These are phyloP conservation scores for Callaeas wilsoni DNA, from an alignment of 2,113 vertebrate genomes.

Conservation along the genomic window DNA sequence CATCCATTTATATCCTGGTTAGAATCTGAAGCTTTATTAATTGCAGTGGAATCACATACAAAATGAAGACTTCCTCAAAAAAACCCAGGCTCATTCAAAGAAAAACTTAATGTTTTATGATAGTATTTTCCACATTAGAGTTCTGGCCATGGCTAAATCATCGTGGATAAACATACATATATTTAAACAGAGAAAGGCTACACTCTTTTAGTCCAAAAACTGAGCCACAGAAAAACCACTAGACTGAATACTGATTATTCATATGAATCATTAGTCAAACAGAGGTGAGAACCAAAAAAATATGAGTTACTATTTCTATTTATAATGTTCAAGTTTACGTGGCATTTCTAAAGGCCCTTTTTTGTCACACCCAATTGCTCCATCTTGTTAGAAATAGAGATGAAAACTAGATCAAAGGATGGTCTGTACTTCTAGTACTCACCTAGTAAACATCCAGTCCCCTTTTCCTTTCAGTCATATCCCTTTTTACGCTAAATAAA, in stretches of 20 bases:
- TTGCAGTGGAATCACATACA: constrained; percentile 38
- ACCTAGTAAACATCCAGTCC: not conserved
- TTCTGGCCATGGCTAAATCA: not conserved
- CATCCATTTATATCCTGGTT: constrained; percentile 29
- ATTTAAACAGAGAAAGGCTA: constrained; percentile 45
- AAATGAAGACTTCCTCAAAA: constrained; percentile 32
- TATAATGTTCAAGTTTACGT: constrained; percentile 3
- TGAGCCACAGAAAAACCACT: constrained; percentile 34
- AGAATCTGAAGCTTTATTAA: constrained; percentile 48
- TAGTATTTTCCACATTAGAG: constrained; percentile 33
- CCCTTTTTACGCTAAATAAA: constrained; percentile 23
- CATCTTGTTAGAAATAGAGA: not conserved
- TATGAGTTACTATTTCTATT: constrained; percentile 53
- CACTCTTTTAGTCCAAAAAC: constrained; percentile 35
- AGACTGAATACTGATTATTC: constrained; percentile 35
- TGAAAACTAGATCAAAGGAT: constrained; percentile 13
- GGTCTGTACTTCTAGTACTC: not conserved
- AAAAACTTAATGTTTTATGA: constrained; percentile 24
- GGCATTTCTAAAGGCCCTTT: constrained; percentile 22
- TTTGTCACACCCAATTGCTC: constrained; percentile 18
- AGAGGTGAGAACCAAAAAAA: constrained; percentile 34
- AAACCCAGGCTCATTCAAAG: constrained; percentile 15
- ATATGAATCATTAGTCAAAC: constrained; percentile 54
- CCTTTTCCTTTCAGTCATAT: constrained; percentile 12
- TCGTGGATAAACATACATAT: not conserved